phyloP scores from a whole-genome alignment of 2,113 vertebrate species.

The Cettia cetti region DNA sequence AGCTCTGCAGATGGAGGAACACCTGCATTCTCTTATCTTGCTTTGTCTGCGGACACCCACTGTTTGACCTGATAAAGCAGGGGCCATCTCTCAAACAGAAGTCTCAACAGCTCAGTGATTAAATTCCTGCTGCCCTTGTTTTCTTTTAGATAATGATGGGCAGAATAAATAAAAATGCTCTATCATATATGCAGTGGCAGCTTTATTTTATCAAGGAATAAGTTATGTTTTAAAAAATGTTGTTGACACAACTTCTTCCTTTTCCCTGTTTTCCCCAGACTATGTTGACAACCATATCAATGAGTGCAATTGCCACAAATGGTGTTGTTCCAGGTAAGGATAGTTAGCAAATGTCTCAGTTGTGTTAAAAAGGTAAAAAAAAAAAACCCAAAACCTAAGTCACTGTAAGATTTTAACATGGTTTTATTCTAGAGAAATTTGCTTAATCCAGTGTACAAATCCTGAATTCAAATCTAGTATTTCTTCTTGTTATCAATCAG shows the following conservation, averaged over 20 bases:
- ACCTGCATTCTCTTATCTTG: neutral
- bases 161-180: neutral
- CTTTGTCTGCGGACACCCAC: neutral
- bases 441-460: neutral
- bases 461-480: neutral
- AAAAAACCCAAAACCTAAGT: neutral
- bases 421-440: neutral
- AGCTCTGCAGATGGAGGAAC: neutral
- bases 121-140: neutral
- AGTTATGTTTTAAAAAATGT: neutral
- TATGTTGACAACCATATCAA: slow-evolving; percentile 94
- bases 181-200: neutral
- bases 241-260: neutral
- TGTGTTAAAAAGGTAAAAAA: neutral
- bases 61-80: neutral
- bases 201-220: neutral
- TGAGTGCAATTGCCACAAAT: slow-evolving; percentile 96
- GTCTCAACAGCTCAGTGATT: neutral
- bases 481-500: neutral
- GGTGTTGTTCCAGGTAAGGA: slow-evolving; percentile 91
- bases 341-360: neutral
- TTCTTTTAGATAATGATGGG: neutral
- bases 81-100: neutral
- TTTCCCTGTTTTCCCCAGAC: slow-evolving; percentile 75
- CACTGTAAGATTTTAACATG: neutral